Conservation (phyloP, 2,797 vertebrate species). For the Sarcophilus harrisii region DNA sequence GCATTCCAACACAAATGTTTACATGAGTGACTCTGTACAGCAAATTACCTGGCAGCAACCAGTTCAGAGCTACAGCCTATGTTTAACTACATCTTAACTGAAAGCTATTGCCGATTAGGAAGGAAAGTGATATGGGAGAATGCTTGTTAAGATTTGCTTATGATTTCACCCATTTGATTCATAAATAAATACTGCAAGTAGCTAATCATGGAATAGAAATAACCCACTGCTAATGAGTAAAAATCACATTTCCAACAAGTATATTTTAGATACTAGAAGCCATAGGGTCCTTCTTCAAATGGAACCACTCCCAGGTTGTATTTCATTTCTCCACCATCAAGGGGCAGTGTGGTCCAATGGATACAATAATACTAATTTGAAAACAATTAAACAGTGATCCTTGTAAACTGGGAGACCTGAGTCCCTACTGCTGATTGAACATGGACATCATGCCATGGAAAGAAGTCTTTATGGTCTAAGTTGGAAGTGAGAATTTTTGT, state of each 20-base stretch:
- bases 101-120: neutral
- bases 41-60: neutral
- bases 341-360: constrained; percentile 36
- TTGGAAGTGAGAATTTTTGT: neutral
- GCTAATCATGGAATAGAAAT: neutral
- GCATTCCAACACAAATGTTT: neutral
- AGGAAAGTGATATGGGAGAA: neutral
- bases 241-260: neutral
- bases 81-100: neutral
- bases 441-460: neutral
- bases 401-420: neutral
- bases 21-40: neutral
- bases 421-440: neutral
- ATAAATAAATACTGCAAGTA: neutral
- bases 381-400: neutral
- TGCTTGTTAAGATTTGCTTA: neutral
- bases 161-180: neutral
- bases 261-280: neutral
- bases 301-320: neutral
- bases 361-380: neutral
- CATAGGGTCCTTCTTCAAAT: accelerated
- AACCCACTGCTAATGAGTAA: constrained; percentile 1
- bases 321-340: constrained; percentile 47
- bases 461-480: neutral
- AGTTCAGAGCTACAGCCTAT: neutral